phyloP scores from a whole-genome alignment of 2,888 invertebrate species.

The Eledona agricola region DNA sequence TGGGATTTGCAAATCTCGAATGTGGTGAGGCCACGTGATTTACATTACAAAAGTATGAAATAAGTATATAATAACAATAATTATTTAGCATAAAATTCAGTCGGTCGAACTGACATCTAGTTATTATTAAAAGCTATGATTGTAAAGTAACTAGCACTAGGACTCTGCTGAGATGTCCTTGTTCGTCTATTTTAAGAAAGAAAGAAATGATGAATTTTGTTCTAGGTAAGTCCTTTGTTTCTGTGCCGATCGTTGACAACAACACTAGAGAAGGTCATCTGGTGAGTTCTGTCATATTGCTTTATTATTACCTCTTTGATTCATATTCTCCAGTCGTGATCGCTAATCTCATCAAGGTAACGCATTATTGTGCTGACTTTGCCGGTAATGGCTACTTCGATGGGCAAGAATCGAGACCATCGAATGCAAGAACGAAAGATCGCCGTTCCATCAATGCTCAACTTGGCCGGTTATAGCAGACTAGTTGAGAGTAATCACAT shows the following conservation, averaged over 20 bases:
- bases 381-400: constrained; percentile 32
- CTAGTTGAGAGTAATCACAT: too few species aligned
- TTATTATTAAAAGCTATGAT: constrained; percentile 37
- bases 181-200: constrained; percentile 28
- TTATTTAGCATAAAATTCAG: constrained; percentile 37
- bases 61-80: constrained; percentile 32
- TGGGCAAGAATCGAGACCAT: constrained; percentile 29
- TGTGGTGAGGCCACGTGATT: constrained; percentile 12
- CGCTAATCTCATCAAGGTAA: constrained; percentile 45
- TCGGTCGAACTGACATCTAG: constrained; percentile 31
- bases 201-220: constrained; percentile 29
- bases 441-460: constrained; percentile 3
- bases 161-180: constrained; percentile 36
- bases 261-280: constrained; percentile 42
- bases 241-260: constrained; percentile 36
- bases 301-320: constrained; percentile 42
- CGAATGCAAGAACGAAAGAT: constrained; percentile 20
- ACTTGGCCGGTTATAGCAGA: too few species aligned
- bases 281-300: constrained; percentile 45
- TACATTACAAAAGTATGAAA: constrained; percentile 19
- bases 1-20: constrained; percentile 6
- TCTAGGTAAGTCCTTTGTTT: constrained; percentile 40
- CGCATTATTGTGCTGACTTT: constrained; percentile 39
- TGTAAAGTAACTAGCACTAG: constrained; percentile 31
- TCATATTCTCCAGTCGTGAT: constrained; percentile 45